Base-by-base conservation (phyloP, 2,888 invertebrate species). In the Stenurella melanura region DNA sequence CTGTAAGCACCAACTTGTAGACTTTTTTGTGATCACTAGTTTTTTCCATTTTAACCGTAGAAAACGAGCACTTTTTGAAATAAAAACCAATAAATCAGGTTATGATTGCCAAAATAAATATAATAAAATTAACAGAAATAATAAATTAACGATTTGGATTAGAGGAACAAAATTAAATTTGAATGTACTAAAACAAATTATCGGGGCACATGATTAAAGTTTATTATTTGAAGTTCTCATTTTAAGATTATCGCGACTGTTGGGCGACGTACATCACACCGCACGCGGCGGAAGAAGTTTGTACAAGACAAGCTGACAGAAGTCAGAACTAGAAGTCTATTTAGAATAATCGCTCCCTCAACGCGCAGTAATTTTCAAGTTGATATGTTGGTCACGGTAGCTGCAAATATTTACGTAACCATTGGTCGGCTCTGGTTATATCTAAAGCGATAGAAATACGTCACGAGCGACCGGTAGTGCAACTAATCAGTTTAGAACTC, bases 1-100 rank as follows among this genome's bases (percentile, higher is more conserved):
- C 97, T 84, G 97, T 97, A 83, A 97, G 92, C 83, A 97, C 96
- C 85, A 97, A 91, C 91, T 94, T 95, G 91, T 96, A 96, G 84
- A 96, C 93, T 84, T 93, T 94, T 90, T 93, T 94, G 60, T 78
- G 74, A 34, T 78, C 82, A 19, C 77, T 82, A 12, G 77, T 76
- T 77, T 84, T 85, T 73, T 86, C 85, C 86, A 86, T 87, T 69
- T 83, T 73, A 69, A 69, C 56, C 70, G 50, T 19, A 67, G 19
- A 58, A 34, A 64, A 64, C 58, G 66, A 34, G 54, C 67, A 76
- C 61, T 73, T 57, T 26, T 74, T 42, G 64, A 61, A 71, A 76
- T 68, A 74, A 67, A 74, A 19, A 26, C n/a, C 17, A 54, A 72
- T 42, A 34, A 70, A 60, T 18, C 54, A 72, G 72, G 72, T 63